phyloP scores from a whole-genome alignment of 2,888 invertebrate genomes.

The Sphaerolaimus hirsutus region DNA sequence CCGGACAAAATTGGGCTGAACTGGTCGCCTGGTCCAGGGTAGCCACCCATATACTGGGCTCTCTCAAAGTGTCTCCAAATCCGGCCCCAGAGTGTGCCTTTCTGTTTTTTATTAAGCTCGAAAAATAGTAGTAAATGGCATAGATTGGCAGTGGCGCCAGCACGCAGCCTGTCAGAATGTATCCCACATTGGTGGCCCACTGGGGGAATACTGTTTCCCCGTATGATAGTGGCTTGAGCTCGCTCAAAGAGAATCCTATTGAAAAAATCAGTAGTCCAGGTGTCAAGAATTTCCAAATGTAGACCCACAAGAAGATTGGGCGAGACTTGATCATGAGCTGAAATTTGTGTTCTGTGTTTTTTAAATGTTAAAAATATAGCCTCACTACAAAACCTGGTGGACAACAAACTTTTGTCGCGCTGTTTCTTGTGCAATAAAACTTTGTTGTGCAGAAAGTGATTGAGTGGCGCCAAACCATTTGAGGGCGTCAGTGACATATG shows the following conservation, averaged over 20 bases:
- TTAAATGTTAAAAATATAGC: too few relatives aligned
- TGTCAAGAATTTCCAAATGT: conserved; percentile 21
- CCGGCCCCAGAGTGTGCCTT: background rate
- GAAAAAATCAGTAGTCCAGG: conserved; percentile 21
- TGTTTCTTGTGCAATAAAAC: too few relatives aligned
- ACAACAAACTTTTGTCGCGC: too few relatives aligned
- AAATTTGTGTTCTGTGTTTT: too few relatives aligned
- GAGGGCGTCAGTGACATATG: too few relatives aligned
- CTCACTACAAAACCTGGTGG: too few relatives aligned
- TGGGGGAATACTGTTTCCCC: conserved; percentile 17
- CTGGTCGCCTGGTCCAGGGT: background rate
- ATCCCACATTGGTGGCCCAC: conserved; percentile 22
- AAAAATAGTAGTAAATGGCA: conserved; percentile 17
- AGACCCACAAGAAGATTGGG: conserved; percentile 19
- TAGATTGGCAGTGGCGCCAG: conserved; percentile 20
- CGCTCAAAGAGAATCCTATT: conserved; percentile 20
- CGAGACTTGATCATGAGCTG: conserved; percentile 21
- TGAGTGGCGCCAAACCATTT: too few relatives aligned
- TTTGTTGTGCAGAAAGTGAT: too few relatives aligned
- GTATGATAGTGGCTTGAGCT: conserved; percentile 21
- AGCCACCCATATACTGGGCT: background rate
- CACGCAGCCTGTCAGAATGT: conserved; percentile 17
- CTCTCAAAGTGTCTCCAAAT: background rate
- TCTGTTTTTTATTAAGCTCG: background rate
- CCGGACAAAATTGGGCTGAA: conserved; percentile 6